phyloP scores from a whole-genome alignment of 2,888 invertebrate species.

The Cataglyphis livida region DNA sequence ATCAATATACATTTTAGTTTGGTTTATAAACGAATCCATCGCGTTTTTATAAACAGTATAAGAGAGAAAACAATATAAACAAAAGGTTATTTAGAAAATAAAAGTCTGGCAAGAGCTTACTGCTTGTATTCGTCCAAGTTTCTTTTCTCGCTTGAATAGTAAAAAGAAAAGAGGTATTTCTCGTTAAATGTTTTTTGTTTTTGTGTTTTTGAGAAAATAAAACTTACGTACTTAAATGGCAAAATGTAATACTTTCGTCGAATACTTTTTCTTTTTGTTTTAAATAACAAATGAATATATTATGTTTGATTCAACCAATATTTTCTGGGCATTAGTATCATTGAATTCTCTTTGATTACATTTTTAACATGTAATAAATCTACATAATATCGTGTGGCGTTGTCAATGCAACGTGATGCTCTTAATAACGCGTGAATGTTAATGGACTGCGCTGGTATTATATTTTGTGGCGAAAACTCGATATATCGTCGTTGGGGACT shows the following conservation, averaged over 20 bases:
- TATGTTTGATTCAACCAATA: background rate
- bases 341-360: background rate
- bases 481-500: constrained; percentile 43
- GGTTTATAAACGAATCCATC: background rate
- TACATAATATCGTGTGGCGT: background rate
- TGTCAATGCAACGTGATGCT: constrained; percentile 30
- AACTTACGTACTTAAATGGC: background rate
- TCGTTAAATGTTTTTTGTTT: background rate
- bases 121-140: background rate
- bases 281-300: background rate
- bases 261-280: background rate
- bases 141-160: background rate
- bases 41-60: background rate
- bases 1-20: background rate
- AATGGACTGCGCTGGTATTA: constrained; percentile 24
- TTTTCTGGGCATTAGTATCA: background rate
- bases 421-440: constrained; percentile 49
- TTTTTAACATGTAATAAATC: constrained; percentile 13
- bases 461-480: constrained; percentile 35
- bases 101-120: background rate
- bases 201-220: background rate
- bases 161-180: background rate
- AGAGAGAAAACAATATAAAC: background rate
- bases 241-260: background rate
- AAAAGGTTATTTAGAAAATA: background rate